These are phyloP conservation scores for Microtus montanus DNA, from an alignment of 2,113 vertebrate species.

Conservation along the genomic window DNA sequence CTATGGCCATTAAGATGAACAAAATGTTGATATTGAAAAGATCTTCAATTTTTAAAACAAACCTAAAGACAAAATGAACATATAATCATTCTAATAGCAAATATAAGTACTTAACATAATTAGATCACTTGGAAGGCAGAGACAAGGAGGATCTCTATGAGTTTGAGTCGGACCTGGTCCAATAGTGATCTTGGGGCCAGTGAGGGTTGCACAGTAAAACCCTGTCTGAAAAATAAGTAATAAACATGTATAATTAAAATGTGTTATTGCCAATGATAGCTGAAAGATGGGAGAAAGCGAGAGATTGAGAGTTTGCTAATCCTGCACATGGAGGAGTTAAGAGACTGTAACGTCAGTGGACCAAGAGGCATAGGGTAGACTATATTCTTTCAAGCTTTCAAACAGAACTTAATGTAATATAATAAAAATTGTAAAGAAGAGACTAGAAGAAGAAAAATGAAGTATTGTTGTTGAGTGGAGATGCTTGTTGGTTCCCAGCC, in stretches of 20 bases:
- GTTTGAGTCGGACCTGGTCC: background rate
- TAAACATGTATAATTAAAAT: background rate
- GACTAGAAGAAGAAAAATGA: background rate
- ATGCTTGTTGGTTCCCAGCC: no score
- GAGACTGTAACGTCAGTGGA: background rate
- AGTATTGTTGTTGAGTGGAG: background rate
- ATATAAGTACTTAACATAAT: background rate
- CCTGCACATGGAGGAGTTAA: background rate
- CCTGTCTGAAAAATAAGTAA: background rate
- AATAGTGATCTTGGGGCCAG: background rate
- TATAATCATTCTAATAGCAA: background rate
- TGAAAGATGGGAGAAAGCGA: background rate
- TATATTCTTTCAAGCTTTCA: conserved; percentile 18
- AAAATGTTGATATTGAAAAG: conserved; percentile 36
- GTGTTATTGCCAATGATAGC: background rate
- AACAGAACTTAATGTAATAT: conserved; percentile 20
- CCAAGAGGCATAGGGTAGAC: conserved; percentile 16
- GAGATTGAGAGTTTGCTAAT: background rate
- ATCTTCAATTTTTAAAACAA: conserved; percentile 17
- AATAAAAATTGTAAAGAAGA: conserved; percentile 18
- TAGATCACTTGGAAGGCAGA: background rate
- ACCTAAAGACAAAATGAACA: conserved; percentile 4
- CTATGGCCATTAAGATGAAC: background rate
- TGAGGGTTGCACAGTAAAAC: background rate
- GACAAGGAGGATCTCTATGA: background rate